Evolutionary conservation across 2,888 invertebrate species (phyloP).

Genomic region (Drosophila flavopinicola): DNA sequence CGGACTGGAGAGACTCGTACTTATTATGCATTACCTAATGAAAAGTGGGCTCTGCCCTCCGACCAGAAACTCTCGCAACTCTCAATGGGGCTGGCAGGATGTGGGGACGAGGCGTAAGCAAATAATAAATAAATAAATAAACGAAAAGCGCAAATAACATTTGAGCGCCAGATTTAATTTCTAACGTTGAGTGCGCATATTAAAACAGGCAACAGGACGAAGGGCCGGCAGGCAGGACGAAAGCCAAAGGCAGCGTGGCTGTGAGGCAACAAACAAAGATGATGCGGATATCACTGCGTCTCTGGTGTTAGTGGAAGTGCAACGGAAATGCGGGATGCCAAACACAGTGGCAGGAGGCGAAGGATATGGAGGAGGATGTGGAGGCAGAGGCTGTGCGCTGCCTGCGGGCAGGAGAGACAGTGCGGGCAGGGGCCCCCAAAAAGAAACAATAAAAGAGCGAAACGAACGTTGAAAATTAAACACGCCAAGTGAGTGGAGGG

Average conservation of each 20-base stretch:
- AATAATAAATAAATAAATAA: constrained; percentile 81
- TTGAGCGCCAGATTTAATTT: constrained; percentile 83
- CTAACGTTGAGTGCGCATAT: constrained; percentile 81
- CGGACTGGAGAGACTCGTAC: constrained; percentile 39
- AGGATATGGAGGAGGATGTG: no score
- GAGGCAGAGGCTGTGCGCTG: not conserved
- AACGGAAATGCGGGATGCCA: constrained; percentile 74
- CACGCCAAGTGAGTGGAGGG: constrained; percentile 40
- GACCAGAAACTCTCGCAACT: constrained; percentile 16
- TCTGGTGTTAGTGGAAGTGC: constrained; percentile 55
- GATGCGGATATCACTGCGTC: constrained; percentile 75
- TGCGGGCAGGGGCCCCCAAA: constrained; percentile 7
- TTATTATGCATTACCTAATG: constrained; percentile 80
- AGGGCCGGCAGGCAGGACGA: constrained; percentile 13
- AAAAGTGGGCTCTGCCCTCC: constrained; percentile 58
- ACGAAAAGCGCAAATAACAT: constrained; percentile 81
- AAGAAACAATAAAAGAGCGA: constrained; percentile 71
- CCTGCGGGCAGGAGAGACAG: not conserved
- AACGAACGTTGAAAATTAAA: constrained; percentile 76
- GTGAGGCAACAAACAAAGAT: constrained; percentile 75
- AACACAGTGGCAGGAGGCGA: constrained; percentile 2
- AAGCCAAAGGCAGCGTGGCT: constrained; percentile 46
- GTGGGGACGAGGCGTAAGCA: constrained; percentile 56
- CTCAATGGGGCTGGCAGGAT: constrained; percentile 11
- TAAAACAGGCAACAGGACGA: constrained; percentile 60